Evolutionary conservation across 2,113 vertebrate genomes (phyloP).

Genomic region (Neogale vison): DNA sequence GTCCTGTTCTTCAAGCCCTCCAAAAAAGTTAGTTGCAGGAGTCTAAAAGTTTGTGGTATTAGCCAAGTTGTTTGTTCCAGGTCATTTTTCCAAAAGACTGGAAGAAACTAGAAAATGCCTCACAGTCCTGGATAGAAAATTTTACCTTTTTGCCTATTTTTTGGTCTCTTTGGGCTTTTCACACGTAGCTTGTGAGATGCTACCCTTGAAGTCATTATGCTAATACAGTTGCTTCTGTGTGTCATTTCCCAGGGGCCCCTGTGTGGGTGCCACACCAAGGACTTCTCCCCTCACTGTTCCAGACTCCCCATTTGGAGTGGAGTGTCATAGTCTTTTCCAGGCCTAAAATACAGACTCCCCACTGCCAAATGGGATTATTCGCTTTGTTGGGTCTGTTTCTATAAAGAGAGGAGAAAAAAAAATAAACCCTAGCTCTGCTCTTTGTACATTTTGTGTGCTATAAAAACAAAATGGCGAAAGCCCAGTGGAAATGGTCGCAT

Average conservation of each 20-base stretch:
- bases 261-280: not conserved
- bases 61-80: not conserved
- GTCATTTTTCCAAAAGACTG: constrained; percentile 31
- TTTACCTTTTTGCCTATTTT: not conserved
- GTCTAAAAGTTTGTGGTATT: not conserved
- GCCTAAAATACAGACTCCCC: not conserved
- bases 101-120: not conserved
- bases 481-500: not conserved
- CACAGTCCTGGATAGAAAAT: not conserved
- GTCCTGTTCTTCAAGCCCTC: not conserved
- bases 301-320: not conserved
- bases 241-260: not conserved
- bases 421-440: not conserved
- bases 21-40: not conserved
- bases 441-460: not conserved
- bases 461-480: not conserved
- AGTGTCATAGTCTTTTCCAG: not conserved
- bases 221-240: not conserved
- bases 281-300: not conserved
- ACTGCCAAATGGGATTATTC: not conserved
- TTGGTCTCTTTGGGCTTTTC: not conserved
- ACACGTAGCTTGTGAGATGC: not conserved
- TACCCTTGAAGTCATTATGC: not conserved
- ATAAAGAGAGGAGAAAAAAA: not conserved
- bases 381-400: not conserved